phyloP scores from a whole-genome alignment of 92 coral and sea anemone species.

The Epizoanthus rinbou region DNA sequence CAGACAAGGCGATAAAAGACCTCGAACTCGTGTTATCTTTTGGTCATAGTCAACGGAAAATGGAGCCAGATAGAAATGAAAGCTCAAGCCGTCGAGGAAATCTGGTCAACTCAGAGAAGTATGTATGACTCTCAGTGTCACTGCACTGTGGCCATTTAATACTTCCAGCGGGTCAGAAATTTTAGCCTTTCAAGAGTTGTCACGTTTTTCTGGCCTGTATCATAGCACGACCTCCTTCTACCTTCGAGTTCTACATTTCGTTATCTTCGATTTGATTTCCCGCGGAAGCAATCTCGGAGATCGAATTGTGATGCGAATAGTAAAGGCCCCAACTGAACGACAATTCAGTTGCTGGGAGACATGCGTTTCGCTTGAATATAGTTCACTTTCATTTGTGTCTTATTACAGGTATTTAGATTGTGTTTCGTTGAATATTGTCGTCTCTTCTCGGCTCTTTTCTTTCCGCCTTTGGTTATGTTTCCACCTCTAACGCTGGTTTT shows the following conservation, averaged over 20 bases:
- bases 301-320: too few species aligned
- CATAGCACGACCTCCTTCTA: too few species aligned
- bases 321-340: background rate
- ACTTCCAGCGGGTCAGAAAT: too few species aligned
- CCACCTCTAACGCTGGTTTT: too few species aligned
- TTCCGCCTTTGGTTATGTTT: too few species aligned
- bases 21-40: background rate
- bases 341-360: background rate
- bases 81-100: conserved; percentile 23
- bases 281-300: background rate
- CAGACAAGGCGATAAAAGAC: background rate
- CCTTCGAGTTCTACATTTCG: too few species aligned
- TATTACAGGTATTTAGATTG: too few species aligned
- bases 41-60: background rate
- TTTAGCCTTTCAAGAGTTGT: too few species aligned
- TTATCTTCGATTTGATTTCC: background rate
- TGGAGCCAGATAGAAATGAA: conserved; percentile 22
- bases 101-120: conserved; percentile 36
- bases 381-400: background rate
- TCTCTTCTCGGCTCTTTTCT: too few species aligned
- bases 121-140: background rate
- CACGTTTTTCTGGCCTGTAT: too few species aligned
- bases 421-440: too few species aligned
- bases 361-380: background rate
- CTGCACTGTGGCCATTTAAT: too few species aligned